phyloP scores from a whole-genome alignment of 2,888 invertebrate species.

The Euclidia mi region DNA sequence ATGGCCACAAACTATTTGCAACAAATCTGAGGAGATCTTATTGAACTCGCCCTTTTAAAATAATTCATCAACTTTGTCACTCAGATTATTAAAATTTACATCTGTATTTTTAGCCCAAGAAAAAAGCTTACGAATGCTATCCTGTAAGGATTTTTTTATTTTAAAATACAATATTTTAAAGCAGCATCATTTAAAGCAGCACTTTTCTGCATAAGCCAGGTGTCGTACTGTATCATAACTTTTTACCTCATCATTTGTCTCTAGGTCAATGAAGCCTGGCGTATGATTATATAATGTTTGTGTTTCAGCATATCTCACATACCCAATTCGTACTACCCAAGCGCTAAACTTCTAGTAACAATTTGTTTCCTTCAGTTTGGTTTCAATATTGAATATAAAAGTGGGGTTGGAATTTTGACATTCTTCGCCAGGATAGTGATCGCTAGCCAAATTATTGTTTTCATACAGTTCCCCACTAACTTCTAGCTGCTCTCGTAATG shows the following conservation, averaged over 20 bases:
- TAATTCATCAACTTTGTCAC: conserved; percentile 1
- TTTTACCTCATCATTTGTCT: conserved; percentile 41
- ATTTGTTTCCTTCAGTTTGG: conserved; percentile 31
- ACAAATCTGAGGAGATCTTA: conserved; percentile 9
- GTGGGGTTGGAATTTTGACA: neutral
- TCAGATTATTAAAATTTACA: conserved; percentile 4
- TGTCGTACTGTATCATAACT: conserved; percentile 34
- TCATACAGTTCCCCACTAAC: neutral
- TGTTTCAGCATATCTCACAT: neutral
- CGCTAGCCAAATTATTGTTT: neutral
- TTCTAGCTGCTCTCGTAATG: no score
- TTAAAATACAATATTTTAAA: no score
- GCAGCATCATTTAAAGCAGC: no score
- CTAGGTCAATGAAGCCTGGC: conserved; percentile 25
- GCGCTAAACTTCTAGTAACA: conserved; percentile 6
- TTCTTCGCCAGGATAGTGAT: neutral
- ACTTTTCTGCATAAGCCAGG: conserved; percentile 36
- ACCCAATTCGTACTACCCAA: conserved; percentile 2
- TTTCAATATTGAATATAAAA: conserved; percentile 20
- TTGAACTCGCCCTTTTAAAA: neutral
- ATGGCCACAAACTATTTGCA: no score
- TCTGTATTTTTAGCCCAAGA: conserved; percentile 13
- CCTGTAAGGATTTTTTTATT: conserved; percentile 35
- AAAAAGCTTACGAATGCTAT: conserved; percentile 22
- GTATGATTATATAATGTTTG: neutral